Evolutionary conservation across 2,113 vertebrate genomes (phyloP).

Genomic region (Lasiurus borealis): DNA sequence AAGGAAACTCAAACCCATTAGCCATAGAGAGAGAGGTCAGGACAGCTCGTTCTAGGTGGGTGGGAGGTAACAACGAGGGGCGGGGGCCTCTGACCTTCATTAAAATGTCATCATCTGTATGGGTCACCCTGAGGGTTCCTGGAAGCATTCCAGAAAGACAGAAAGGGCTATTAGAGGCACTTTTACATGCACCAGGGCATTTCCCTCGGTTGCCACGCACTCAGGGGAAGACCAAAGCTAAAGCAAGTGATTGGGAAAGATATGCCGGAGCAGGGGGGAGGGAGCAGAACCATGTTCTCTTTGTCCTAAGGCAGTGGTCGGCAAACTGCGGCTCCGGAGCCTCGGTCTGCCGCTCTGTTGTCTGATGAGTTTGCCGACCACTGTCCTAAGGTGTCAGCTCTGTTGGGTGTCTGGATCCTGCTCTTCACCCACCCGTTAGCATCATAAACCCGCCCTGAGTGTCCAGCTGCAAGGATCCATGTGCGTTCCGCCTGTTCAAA

Average conservation of each 20-base stretch:
- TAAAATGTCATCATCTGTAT: constrained; percentile 16
- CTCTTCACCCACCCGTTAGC: neutral
- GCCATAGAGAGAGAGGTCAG: neutral
- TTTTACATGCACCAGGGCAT: neutral
- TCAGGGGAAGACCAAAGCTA: neutral
- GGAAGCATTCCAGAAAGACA: neutral
- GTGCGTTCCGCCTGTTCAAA: neutral
- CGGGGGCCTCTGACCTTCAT: neutral
- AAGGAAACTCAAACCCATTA: constrained; percentile 42
- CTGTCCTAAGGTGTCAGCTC: neutral
- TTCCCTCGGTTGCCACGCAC: neutral
- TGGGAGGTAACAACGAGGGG: neutral
- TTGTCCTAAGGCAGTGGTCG: neutral
- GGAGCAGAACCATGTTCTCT: neutral
- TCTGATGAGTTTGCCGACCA: no score
- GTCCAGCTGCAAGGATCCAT: neutral
- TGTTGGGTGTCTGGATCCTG: neutral
- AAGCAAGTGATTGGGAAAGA: neutral
- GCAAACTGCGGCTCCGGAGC: no score
- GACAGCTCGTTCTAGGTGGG: neutral
- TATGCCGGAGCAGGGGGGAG: rapidly evolving
- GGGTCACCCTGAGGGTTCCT: neutral
- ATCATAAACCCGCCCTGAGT: neutral
- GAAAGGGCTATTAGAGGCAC: neutral
- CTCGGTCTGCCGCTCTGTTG: no score